Base-by-base conservation (phyloP, 2,888 invertebrate species). In the Hydroisotoma schaefferi region DNA sequence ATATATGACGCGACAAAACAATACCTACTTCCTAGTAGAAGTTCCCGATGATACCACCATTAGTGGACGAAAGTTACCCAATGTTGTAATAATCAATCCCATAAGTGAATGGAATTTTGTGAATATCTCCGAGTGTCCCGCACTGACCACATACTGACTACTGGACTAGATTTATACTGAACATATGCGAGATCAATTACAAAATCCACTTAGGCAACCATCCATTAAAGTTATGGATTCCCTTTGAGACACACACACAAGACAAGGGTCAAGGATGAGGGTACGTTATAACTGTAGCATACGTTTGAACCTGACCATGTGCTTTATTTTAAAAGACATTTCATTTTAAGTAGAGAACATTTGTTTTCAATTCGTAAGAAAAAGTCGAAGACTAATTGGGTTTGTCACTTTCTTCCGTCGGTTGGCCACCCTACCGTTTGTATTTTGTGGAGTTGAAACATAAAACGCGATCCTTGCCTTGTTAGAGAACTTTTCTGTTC, bases 281-380 rank as follows among this genome's bases (percentile, higher is more conserved):
- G 29, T 20, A 6, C 51, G n/a, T 52, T 33, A 8, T 37, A 52
- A 52, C 8, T 43, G 43, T 6, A 20, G 37, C 29, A 28, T 52
- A 37, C 18, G 29, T 23, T 33, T 33, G n/a, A n/a, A n/a, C n/a
- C n/a, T n/a, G n/a, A n/a, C n/a, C n/a, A n/a, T n/a, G n/a, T 52
- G 51, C 37, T 33, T 52, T 33, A 49, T 20, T 8, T 28, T 15
- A 2, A 52, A 33, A 25, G 18, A 27, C 6, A 52, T 22, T 20
- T 15, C 18, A 49, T 28, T 22, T 20, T 27, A 18, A 25, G 33
- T 52, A n/a, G 38, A n/a, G n/a, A 27, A 51, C 59, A 62, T 47
- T 62, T 62, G 62, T 57, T 58, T 58, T 52, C 58, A 62, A 62
- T 62, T 58, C 57, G 26, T 48, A 44, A 51, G 55, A 57, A 29